Evolutionary conservation across 2,797 vertebrate genomes (phyloP), one percentile per base, ranked within the genome.

Genomic region (Capromys pilorides): DNA sequence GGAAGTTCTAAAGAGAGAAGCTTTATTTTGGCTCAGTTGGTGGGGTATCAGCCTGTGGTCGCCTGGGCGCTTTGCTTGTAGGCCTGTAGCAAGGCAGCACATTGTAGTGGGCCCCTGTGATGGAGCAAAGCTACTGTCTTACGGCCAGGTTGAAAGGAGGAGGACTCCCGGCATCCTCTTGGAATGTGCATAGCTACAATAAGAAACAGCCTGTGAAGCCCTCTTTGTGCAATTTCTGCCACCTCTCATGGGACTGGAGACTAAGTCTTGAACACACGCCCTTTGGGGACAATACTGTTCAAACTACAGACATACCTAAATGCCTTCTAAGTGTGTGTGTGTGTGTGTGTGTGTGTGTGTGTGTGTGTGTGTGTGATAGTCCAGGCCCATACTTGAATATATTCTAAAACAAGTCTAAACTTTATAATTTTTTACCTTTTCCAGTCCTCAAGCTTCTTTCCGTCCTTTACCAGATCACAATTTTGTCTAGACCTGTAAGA

Each of bases 401-500:
- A 57, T 45, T 88, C 86, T 73, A 39, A 94, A 94, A 36, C 49
- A 83, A 14, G 12, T 36, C 7, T n/a, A 41, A 82, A 22, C 45
- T 83, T 39, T 75, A 36, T 61, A 81, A 86, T 57, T 64, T 75
- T 79, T 75, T 28, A 21, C 3, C 59, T 64, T 89, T 45, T 81
- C 18, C 16, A 64, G 36, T 39, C 36, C 94, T 94, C 61, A 14
- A 59, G 41, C 13, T 82, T 84, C 62, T 95, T 36, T n/a, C 1
- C 13, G 1, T 39, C 51, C 82, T 75, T 92, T 88, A 64, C 7
- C 62, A 90, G 31, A 54, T 94, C n/a, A 82, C 83, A 95, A 92
- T 73, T 45, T 93, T 94, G 39, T 57, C n/a, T 84, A 78, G 81
- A 49, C 45, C 26, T 67, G 1, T 67, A 95, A 90, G 78, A 91